Percentiles rank a stretch among this genome's conserved stretches.
phyloP scores from a whole-genome alignment of 2,888 invertebrate species.

The Azorinus chamasolen region DNA sequence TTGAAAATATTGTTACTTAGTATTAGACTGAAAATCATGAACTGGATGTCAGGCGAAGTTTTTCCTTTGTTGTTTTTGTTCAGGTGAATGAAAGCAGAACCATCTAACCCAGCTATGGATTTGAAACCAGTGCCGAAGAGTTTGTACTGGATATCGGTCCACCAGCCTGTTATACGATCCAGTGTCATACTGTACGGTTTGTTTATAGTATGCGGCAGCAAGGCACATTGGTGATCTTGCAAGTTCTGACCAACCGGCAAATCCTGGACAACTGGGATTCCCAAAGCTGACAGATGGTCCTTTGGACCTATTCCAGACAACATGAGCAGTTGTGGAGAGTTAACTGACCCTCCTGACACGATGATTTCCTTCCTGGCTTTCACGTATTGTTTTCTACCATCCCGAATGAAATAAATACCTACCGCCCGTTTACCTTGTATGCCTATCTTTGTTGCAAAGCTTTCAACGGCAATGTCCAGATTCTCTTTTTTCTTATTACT shows the following conservation, averaged over 20 bases:
- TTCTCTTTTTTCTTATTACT: neutral
- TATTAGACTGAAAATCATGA: neutral
- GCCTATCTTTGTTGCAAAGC: slow-evolving; percentile 22
- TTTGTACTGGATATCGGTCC: slow-evolving; percentile 10
- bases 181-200: neutral
- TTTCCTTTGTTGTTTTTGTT: slow-evolving; percentile 6
- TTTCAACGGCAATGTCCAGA: slow-evolving; percentile 13
- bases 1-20: slow-evolving; percentile 1
- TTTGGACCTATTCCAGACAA: slow-evolving; percentile 84
- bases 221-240: slow-evolving; percentile 73
- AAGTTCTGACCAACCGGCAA: slow-evolving; percentile 82
- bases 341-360: slow-evolving; percentile 83
- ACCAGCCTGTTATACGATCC: slow-evolving; percentile 1
- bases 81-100: slow-evolving; percentile 8
- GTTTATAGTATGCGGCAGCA: slow-evolving; percentile 9
- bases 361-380: slow-evolving; percentile 72
- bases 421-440: slow-evolving; percentile 16
- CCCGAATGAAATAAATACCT: slow-evolving; percentile 16
- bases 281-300: slow-evolving; percentile 79
- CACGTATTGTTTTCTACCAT: slow-evolving; percentile 13
- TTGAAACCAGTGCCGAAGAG: slow-evolving; percentile 4
- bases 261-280: slow-evolving; percentile 77
- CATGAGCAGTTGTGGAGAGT: slow-evolving; percentile 84
- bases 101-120: slow-evolving; percentile 6
- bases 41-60: slow-evolving; percentile 23